Conservation (phyloP, 2,797 vertebrate species). For the Pelochelys cantorii region DNA sequence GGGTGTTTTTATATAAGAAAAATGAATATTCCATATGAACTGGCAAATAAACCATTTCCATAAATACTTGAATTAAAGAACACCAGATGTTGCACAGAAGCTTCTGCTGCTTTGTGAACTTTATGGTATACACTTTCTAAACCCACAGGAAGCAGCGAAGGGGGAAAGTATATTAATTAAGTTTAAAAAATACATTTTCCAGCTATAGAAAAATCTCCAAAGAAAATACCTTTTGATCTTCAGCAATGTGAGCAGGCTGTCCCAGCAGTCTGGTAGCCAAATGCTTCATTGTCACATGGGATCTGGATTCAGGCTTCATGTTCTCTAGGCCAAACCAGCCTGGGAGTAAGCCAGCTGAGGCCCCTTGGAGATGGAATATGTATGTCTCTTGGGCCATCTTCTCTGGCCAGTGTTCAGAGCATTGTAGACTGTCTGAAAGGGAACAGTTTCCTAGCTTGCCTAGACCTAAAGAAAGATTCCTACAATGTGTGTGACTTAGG, state of each 20-base stretch:
- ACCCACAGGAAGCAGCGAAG: slow-evolving; percentile 68
- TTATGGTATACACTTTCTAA: slow-evolving; percentile 68
- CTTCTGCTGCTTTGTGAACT: slow-evolving; percentile 60
- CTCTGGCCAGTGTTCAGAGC: not conserved
- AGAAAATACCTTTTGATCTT: slow-evolving; percentile 61
- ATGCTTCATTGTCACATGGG: slow-evolving; percentile 10
- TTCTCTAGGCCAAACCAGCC: not conserved
- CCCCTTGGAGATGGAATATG: not conserved
- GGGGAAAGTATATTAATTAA: slow-evolving; percentile 72
- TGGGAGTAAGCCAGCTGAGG: not conserved
- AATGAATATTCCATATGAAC: slow-evolving; percentile 41
- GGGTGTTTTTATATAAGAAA: slow-evolving; percentile 48
- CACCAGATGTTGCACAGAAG: slow-evolving; percentile 73
- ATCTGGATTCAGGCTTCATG: slow-evolving; percentile 29
- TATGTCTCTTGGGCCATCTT: not conserved
- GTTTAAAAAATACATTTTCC: slow-evolving; percentile 70
- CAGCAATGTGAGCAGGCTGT: slow-evolving; percentile 48
- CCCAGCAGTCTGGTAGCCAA: slow-evolving; percentile 51
- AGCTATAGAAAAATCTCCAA: slow-evolving; percentile 60
- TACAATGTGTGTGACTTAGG: not conserved
- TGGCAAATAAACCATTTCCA: slow-evolving; percentile 51
- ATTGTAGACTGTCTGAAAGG: not conserved
- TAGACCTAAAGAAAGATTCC: not conserved
- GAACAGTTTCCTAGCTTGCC: slow-evolving; percentile 33
- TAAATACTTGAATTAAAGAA: slow-evolving; percentile 68